These are phyloP conservation scores for Ara ararauna DNA, from an alignment of 2,797 vertebrate genomes.

Conservation along the genomic window DNA sequence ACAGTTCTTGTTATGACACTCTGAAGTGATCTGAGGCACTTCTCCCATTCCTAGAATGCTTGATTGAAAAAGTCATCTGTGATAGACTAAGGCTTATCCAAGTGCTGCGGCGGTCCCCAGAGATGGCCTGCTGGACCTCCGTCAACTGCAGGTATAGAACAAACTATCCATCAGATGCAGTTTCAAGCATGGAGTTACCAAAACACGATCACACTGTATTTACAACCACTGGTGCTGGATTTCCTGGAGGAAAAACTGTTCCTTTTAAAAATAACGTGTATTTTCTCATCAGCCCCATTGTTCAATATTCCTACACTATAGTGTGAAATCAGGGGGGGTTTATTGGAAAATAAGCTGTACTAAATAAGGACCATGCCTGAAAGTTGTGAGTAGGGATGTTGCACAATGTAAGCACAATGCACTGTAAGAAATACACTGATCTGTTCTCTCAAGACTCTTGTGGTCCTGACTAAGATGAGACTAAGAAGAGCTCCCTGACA, in stretches of 20 bases:
- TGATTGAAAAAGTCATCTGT: not conserved
- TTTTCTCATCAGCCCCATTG: not conserved
- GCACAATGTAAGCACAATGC: not conserved
- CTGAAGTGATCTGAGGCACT: not conserved
- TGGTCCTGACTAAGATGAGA: not conserved
- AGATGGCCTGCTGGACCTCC: not conserved
- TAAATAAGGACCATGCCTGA: not conserved
- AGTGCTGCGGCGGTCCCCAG: not conserved
- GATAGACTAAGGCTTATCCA: not conserved
- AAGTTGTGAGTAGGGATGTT: not conserved
- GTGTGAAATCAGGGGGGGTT: not conserved
- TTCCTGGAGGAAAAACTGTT: not conserved
- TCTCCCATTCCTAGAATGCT: constrained; percentile 1
- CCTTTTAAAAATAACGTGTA: not conserved
- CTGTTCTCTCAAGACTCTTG: not conserved
- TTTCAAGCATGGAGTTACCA: not conserved
- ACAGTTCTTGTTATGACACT: not conserved
- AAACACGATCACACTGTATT: not conserved
- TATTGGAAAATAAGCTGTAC: not conserved
- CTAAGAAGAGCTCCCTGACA: not conserved
- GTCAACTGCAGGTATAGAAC: not conserved
- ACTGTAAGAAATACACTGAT: not conserved
- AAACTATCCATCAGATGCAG: not conserved
- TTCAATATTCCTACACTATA: not conserved
- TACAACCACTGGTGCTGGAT: not conserved